A percentile compares a stretch with the other conserved stretches of the same genome.
phyloP scores from a whole-genome alignment of 2,797 vertebrate genomes.

The Leptoclinus maculatus region DNA sequence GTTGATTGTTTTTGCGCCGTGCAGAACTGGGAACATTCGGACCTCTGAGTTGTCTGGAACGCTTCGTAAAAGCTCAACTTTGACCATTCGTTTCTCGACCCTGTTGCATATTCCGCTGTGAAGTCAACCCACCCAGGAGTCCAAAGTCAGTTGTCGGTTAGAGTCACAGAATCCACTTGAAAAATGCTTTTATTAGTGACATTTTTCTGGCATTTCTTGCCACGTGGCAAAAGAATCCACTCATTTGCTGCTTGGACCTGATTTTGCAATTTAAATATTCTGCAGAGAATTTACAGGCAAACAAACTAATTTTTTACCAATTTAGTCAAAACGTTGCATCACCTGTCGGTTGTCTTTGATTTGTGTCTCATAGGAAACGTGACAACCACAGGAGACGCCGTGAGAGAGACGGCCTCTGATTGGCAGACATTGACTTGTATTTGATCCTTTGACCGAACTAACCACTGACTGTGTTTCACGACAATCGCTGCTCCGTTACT shows the following conservation, averaged over 20 bases:
- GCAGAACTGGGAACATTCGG: not conserved
- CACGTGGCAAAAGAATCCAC: not conserved
- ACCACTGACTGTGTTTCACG: not conserved
- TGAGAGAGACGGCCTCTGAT: slow-evolving; percentile 16
- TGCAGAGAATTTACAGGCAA: not conserved
- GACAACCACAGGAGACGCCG: not conserved
- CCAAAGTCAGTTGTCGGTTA: not conserved
- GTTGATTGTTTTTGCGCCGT: too few relatives aligned
- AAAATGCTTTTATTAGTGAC: not conserved
- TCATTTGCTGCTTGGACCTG: not conserved
- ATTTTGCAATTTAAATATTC: not conserved
- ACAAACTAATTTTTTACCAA: not conserved
- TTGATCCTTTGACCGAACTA: slow-evolving; percentile 14
- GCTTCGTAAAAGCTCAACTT: not conserved
- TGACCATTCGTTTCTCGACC: not conserved
- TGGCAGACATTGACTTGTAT: slow-evolving; percentile 30
- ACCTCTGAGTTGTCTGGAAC: not conserved
- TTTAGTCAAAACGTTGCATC: not conserved
- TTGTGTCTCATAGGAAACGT: not conserved
- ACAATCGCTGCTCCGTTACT: slow-evolving; percentile 6
- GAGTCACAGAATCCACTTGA: not conserved
- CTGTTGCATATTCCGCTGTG: too few relatives aligned
- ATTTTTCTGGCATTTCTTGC: not conserved
- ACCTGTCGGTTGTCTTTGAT: slow-evolving; percentile 1
- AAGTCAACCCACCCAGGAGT: too few relatives aligned